Conservation (phyloP, 2,888 invertebrate genomes). For the Drosophila stalkeri region DNA sequence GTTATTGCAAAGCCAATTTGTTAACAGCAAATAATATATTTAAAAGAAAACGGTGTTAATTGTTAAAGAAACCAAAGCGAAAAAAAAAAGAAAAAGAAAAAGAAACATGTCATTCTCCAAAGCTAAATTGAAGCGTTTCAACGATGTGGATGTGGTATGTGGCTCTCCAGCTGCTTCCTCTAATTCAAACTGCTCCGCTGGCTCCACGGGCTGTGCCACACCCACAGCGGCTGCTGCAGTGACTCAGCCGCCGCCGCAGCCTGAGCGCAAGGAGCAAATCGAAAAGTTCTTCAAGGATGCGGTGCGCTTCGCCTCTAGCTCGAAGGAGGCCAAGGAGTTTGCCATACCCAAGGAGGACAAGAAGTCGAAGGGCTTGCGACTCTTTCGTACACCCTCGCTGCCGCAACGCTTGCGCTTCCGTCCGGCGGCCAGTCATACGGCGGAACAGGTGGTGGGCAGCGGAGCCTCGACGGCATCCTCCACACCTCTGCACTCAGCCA, state of each 20-base stretch:
- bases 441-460: slow-evolving; percentile 36
- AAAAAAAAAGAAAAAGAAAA: background rate
- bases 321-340: slow-evolving; percentile 83
- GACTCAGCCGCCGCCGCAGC: slow-evolving; percentile 27
- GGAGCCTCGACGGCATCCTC: slow-evolving; percentile 77
- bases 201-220: slow-evolving; percentile 66
- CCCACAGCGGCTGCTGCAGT: slow-evolving; percentile 49
- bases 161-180: slow-evolving; percentile 72
- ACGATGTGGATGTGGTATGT: slow-evolving; percentile 82
- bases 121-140: slow-evolving; percentile 85
- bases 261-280: slow-evolving; percentile 85
- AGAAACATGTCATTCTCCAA: slow-evolving; percentile 83
- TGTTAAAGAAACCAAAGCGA: slow-evolving; percentile 17
- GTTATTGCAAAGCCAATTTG: slow-evolving; percentile 57
- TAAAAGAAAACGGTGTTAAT: slow-evolving; percentile 13
- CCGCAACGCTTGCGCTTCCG: slow-evolving; percentile 84
- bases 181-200: slow-evolving; percentile 61
- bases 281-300: slow-evolving; percentile 85
- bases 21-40: slow-evolving; percentile 40
- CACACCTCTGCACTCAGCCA: slow-evolving; percentile 80
- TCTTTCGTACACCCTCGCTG: slow-evolving; percentile 84
- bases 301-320: slow-evolving; percentile 82
- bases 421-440: slow-evolving; percentile 52
- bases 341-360: slow-evolving; percentile 83
- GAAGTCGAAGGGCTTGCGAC: slow-evolving; percentile 82